Percentiles rank a stretch among this genome's conserved stretches.
These are phyloP conservation scores for Chironomus striatipennis DNA, from an alignment of 1,140 invertebrate genomes.

Conservation along the genomic window DNA sequence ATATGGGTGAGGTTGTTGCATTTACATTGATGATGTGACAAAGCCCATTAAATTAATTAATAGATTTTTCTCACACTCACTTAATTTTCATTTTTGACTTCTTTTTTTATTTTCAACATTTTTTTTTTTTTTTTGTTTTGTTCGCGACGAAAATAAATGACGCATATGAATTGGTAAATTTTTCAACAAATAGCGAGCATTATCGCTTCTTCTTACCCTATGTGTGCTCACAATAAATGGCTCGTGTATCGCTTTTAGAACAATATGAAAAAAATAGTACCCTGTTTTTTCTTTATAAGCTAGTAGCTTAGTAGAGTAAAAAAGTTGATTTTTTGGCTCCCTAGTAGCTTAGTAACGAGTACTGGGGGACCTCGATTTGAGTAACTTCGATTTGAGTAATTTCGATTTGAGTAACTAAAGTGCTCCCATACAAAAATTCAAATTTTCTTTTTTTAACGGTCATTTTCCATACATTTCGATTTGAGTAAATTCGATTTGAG, in stretches of 20 bases:
- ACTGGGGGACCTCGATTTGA: too few relatives aligned
- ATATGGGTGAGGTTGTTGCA: conserved; percentile 11
- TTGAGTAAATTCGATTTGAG: too few relatives aligned
- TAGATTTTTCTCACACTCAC: conserved; percentile 12
- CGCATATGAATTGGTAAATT: conserved; percentile 13
- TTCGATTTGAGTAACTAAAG: too few relatives aligned
- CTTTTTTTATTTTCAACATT: background rate
- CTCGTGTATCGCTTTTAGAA: background rate
- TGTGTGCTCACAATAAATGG: background rate
- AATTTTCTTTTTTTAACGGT: too few relatives aligned
- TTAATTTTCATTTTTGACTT: background rate
- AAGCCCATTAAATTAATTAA: conserved; percentile 10
- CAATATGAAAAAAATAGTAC: too few relatives aligned
- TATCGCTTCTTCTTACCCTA: background rate
- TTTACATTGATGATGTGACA: background rate
- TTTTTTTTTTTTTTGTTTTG: background rate
- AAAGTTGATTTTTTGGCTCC: too few relatives aligned
- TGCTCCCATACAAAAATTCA: too few relatives aligned
- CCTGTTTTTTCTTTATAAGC: too few relatives aligned
- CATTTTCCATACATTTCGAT: too few relatives aligned
- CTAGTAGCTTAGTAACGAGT: too few relatives aligned
- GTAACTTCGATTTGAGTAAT: too few relatives aligned
- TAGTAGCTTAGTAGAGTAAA: too few relatives aligned
- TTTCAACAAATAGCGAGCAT: background rate
- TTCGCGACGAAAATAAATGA: background rate